A percentile compares a stretch with the other conserved stretches of the same genome.
phyloP scores from a whole-genome alignment of 2,888 invertebrate genomes.

The Vannuccia rotundouncinata region DNA sequence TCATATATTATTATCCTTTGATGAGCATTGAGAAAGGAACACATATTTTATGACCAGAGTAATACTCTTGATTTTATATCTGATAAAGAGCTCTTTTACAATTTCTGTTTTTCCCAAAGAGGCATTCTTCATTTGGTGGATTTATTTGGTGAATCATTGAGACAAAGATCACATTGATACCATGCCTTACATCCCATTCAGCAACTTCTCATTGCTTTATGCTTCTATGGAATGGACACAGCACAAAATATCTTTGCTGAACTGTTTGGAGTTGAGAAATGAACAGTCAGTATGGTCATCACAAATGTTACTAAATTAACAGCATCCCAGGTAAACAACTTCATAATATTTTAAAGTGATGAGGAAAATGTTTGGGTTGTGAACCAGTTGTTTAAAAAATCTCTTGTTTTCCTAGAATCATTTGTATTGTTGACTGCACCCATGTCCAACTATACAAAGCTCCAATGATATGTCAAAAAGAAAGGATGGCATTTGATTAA shows the following conservation, averaged over 20 bases:
- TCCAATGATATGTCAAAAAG: too few relatives aligned
- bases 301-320: background rate
- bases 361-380: too few relatives aligned
- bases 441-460: too few relatives aligned
- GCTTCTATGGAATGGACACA: background rate
- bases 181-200: conserved; percentile 9
- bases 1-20: background rate
- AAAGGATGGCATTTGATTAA: too few relatives aligned
- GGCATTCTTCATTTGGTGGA: conserved; percentile 25
- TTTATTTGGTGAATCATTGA: conserved; percentile 29
- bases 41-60: background rate
- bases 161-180: background rate
- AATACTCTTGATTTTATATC: conserved; percentile 16
- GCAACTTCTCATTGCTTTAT: background rate
- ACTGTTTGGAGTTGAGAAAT: background rate
- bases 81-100: background rate
- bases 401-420: too few relatives aligned
- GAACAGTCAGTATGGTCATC: background rate
- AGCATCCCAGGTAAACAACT: background rate
- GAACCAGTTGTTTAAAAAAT: too few relatives aligned
- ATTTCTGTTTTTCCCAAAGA: conserved; percentile 8
- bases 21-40: background rate
- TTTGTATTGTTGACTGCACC: too few relatives aligned
- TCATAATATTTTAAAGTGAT: background rate
- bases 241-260: conserved; percentile 4